Base-by-base conservation (phyloP, 1,140 invertebrate genomes). In the Drosophila parvula region DNA sequence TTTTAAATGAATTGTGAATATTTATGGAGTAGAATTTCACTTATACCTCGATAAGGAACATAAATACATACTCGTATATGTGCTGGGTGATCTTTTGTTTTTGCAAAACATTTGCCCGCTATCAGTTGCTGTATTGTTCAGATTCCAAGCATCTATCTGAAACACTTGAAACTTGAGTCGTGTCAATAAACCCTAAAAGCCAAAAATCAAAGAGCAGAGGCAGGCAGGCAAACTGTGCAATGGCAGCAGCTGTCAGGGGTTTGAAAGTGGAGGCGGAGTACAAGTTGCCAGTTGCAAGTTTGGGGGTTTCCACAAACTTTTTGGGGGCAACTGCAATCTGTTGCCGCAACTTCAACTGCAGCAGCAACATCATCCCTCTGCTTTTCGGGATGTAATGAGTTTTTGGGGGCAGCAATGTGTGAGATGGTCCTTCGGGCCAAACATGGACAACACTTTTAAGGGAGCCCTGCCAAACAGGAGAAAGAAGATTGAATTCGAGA, bases 121-220 rank as follows among this genome's bases (percentile, higher is more conserved):
- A 69, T 70, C 68, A 71, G 64, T n/a, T 36, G 64, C 47, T 40
- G 27, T 41, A 56, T 38, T 10, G 48, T 36, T 38, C 0, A 6
- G 18, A 28, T 56, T 27, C 50, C 32, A n/a, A n/a, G 16, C 63
- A 44, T 70, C 28, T 11, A 44, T 70, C 18, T 14, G 28, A 38
- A 38, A 27, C 65, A 71, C 65, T 70, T 70, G 68, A 70, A 71
- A 71, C 68, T 71, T 58, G 65, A 71, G 77, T 65, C 51, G 62
- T 70, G 79, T 82, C 75, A 88, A 88, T 88, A 86, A 85, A 85
- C 82, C 58, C 50, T 30, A 56, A 74, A 58, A 74, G 69, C 58
- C 74, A 78, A 62, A 45, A 70, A 70, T 56, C 51, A 75, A 67
- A 63, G 64, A 58, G 41, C 44, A 56, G 36, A 28, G 32, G 50